Percentiles rank a stretch among this genome's conserved stretches.
Evolutionary conservation across 1,140 invertebrate genomes (phyloP).

Genomic region (Drepana arcuata): DNA sequence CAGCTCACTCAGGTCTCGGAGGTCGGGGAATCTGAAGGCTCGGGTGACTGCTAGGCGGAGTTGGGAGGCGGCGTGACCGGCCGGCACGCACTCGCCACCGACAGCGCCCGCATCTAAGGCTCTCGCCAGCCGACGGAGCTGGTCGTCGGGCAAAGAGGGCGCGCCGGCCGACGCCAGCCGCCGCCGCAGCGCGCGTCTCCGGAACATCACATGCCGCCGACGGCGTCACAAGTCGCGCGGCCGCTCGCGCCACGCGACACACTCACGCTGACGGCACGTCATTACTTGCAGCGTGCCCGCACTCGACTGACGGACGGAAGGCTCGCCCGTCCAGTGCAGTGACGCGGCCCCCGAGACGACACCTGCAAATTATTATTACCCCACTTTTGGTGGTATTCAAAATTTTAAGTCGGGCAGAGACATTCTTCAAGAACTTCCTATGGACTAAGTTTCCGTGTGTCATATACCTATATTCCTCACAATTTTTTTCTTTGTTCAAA

Average conservation of each 20-base stretch:
- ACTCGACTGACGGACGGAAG: slow-evolving; percentile 28
- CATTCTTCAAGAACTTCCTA: too few species aligned
- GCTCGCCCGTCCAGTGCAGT: slow-evolving; percentile 19
- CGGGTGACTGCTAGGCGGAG: slow-evolving; percentile 60
- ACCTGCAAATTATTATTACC: slow-evolving; percentile 7
- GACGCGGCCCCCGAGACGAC: slow-evolving; percentile 20
- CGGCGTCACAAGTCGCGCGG: slow-evolving; percentile 36
- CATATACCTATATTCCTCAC: too few species aligned
- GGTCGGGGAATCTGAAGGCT: slow-evolving; percentile 82
- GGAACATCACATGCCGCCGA: slow-evolving; percentile 62
- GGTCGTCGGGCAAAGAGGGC: slow-evolving; percentile 34
- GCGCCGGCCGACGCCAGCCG: slow-evolving; percentile 53
- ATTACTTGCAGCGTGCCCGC: slow-evolving; percentile 36
- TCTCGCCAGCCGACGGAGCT: slow-evolving; percentile 36
- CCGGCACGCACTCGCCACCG: slow-evolving; percentile 37
- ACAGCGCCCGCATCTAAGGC: slow-evolving; percentile 42
- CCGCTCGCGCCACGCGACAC: slow-evolving; percentile 30
- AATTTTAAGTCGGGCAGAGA: too few species aligned
- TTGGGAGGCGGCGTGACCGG: slow-evolving; percentile 18
- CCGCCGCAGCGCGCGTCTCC: slow-evolving; percentile 61
- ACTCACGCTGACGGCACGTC: slow-evolving; percentile 22
- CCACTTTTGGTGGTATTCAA: not conserved
- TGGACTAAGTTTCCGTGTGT: too few species aligned
- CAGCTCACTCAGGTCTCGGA: slow-evolving; percentile 75
- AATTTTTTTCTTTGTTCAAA: too few species aligned